Conservation (phyloP, 2,888 invertebrate species). For the Nomada fucata region DNA sequence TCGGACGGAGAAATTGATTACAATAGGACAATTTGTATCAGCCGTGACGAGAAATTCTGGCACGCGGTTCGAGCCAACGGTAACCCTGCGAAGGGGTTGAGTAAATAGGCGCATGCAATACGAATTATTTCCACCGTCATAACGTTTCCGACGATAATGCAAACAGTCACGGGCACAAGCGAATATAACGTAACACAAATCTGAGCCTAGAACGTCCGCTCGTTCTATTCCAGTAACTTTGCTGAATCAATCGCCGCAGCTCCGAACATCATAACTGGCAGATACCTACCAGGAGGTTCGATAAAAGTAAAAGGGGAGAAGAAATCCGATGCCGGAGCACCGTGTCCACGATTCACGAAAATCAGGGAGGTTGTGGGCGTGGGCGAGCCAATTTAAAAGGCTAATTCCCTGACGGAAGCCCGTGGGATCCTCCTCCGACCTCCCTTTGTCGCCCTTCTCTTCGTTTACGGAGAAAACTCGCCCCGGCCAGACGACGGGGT, state of each 20-base stretch:
- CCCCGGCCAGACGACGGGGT: conserved; percentile 50
- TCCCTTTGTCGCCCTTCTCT: conserved; percentile 57
- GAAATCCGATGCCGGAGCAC: no score
- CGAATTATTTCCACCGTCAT: no score
- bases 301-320: not conserved
- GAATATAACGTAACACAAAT: no score
- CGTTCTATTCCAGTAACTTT: no score
- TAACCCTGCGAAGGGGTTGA: no score
- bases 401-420: conserved; percentile 80
- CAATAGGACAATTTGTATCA: no score
- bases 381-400: conserved; percentile 83
- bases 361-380: conserved; percentile 61
- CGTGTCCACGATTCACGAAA: conserved; percentile 39
- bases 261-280: no score
- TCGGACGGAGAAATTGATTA: not conserved
- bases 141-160: no score
- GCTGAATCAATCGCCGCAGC: no score
- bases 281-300: not conserved
- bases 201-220: no score
- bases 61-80: not conserved
- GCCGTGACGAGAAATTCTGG: not conserved
- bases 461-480: conserved; percentile 57
- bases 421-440: conserved; percentile 67
- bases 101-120: no score
- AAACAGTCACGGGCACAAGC: no score